Evolutionary conservation across 2,888 invertebrate genomes (phyloP).

Genomic region (Conchocele bisecta): DNA sequence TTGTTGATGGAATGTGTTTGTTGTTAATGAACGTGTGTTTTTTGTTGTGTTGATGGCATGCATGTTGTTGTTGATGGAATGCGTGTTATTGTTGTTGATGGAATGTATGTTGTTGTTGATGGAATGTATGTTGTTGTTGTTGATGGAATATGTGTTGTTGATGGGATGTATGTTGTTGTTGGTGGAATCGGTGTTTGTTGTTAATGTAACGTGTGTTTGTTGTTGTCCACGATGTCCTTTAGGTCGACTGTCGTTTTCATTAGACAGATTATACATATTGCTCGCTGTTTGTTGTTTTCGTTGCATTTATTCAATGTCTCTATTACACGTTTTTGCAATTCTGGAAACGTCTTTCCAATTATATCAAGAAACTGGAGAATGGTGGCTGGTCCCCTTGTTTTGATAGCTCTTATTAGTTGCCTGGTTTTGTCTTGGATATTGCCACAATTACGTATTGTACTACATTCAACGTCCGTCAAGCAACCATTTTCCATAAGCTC

Average conservation of each 20-base stretch:
- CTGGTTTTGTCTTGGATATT: slow-evolving; percentile 8
- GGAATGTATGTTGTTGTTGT: too few species aligned
- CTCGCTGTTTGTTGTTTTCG: slow-evolving; percentile 8
- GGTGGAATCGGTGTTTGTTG: too few species aligned
- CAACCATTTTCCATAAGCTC: background rate
- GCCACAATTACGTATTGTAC: background rate
- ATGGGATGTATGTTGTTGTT: too few species aligned
- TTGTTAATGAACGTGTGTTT: too few species aligned
- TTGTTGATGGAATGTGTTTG: too few species aligned
- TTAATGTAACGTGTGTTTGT: too few species aligned
- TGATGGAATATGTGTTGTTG: too few species aligned
- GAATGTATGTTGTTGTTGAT: too few species aligned
- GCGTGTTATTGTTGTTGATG: too few species aligned
- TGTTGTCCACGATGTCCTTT: slow-evolving; percentile 37
- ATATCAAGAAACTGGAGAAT: slow-evolving; percentile 29
- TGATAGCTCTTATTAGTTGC: slow-evolving; percentile 23
- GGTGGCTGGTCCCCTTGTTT: slow-evolving; percentile 4
- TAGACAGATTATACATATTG: slow-evolving; percentile 25
- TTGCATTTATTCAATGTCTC: slow-evolving; percentile 13
- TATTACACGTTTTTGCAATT: slow-evolving; percentile 16
- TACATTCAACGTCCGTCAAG: background rate
- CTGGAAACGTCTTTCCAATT: slow-evolving; percentile 13
- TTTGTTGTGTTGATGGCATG: too few species aligned
- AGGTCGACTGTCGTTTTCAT: slow-evolving; percentile 30
- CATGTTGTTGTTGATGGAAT: too few species aligned